Percentiles rank a stretch among this genome's conserved stretches.
These are phyloP conservation scores for Cottus gobio DNA, from an alignment of 2,113 vertebrate genomes.

Conservation along the genomic window DNA sequence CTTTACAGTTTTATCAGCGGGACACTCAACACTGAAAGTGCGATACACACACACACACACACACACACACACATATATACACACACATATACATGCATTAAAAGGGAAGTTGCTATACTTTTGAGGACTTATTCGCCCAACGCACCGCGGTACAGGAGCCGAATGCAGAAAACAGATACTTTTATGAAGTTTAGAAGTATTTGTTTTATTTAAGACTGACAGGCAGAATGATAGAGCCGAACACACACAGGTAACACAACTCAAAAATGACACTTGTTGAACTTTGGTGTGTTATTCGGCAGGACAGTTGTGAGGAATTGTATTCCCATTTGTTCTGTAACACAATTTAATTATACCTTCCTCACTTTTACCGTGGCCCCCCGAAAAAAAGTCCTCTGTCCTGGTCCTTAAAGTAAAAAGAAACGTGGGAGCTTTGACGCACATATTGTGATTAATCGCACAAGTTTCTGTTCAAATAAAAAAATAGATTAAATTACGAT, in stretches of 20 bases:
- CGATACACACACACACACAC: constrained; percentile 27
- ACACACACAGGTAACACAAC: not conserved
- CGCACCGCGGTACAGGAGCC: not conserved
- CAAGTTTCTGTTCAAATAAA: not conserved
- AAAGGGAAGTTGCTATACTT: constrained; percentile 44
- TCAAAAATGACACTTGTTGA: no score
- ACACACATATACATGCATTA: constrained; percentile 32
- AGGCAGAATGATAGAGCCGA: not conserved
- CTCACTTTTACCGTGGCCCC: not conserved
- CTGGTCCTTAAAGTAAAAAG: not conserved
- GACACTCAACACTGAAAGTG: constrained; percentile 45
- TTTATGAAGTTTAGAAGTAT: not conserved
- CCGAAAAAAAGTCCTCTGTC: not conserved
- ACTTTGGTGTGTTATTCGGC: no score
- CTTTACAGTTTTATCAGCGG: constrained; percentile 39
- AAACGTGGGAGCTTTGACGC: not conserved
- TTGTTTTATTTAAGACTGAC: not conserved
- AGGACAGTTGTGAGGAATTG: no score
- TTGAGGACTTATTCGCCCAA: constrained; percentile 45
- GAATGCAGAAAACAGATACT: not conserved
- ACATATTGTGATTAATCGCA: not conserved
- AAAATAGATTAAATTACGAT: no score
- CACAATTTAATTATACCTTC: not conserved
- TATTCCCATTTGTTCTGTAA: not conserved
- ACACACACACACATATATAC: constrained; percentile 21